phyloP scores from a whole-genome alignment of 2,797 vertebrate genomes.

The Margarornis squamiger region DNA sequence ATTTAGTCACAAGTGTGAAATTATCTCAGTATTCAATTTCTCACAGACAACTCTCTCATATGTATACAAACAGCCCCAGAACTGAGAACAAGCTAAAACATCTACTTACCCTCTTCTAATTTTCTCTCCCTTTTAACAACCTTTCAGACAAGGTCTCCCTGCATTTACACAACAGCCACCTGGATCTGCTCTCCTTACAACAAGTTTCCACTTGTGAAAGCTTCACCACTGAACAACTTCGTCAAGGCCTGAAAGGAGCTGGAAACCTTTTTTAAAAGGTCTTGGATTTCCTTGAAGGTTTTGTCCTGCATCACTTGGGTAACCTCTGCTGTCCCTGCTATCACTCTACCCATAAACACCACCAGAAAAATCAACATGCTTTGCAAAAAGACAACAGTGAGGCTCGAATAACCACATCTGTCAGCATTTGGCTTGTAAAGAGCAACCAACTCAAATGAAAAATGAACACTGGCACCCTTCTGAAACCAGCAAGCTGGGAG shows the following conservation, averaged over 20 bases:
- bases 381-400: neutral
- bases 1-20: neutral
- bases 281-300: neutral
- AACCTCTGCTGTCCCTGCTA: neutral
- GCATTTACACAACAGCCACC: conserved; percentile 51
- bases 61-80: neutral
- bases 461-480: neutral
- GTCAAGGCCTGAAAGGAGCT: conserved; percentile 1
- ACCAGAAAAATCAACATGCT: neutral
- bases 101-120: neutral
- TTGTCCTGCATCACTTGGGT: neutral
- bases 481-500: neutral
- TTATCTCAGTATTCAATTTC: neutral
- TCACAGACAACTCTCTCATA: neutral
- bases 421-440: neutral
- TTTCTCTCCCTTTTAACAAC: conserved; percentile 30
- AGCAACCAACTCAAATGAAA: neutral
- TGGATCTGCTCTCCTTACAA: conserved; percentile 39
- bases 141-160: conserved; percentile 35
- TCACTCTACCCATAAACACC: neutral
- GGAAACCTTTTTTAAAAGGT: neutral
- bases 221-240: conserved; percentile 14
- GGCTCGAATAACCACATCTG: neutral
- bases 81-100: conserved; percentile 31
- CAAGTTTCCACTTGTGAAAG: conserved; percentile 58